These are phyloP conservation scores for Sebastes hubbsi DNA, from an alignment of 2,797 vertebrate genomes.

Conservation along the genomic window DNA sequence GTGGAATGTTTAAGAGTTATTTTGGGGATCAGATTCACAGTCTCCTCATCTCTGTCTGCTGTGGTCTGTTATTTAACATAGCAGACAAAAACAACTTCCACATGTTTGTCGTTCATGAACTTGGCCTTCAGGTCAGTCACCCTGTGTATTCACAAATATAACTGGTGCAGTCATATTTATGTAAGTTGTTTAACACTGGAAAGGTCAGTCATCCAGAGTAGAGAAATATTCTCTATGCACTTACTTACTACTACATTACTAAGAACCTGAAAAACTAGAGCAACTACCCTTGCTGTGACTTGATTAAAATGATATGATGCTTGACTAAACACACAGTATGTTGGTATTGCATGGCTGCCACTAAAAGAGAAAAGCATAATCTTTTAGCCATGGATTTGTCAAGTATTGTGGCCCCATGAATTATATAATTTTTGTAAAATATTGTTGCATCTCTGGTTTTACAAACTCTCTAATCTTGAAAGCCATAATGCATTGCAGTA, in stretches of 20 bases:
- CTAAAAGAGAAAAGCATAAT: background rate
- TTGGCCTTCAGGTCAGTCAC: background rate
- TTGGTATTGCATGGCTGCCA: background rate
- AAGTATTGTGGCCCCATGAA: background rate
- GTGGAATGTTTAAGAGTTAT: constrained; percentile 1
- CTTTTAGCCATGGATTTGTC: background rate
- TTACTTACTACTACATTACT: no score
- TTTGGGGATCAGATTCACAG: background rate
- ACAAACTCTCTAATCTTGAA: background rate
- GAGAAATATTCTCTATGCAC: background rate
- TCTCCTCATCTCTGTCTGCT: background rate
- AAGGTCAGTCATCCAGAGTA: background rate
- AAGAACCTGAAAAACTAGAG: background rate
- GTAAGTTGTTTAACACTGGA: background rate
- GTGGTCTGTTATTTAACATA: constrained; percentile 13
- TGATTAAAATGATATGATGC: background rate
- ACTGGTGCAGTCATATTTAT: background rate
- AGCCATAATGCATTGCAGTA: background rate
- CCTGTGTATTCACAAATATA: background rate
- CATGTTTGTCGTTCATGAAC: background rate
- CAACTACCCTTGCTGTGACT: background rate
- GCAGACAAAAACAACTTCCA: background rate
- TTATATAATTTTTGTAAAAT: background rate
- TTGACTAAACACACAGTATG: background rate
- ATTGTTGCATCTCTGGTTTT: background rate